Evolutionary conservation across 2,888 invertebrate species (phyloP).

Genomic region (Nomada lathburiana): DNA sequence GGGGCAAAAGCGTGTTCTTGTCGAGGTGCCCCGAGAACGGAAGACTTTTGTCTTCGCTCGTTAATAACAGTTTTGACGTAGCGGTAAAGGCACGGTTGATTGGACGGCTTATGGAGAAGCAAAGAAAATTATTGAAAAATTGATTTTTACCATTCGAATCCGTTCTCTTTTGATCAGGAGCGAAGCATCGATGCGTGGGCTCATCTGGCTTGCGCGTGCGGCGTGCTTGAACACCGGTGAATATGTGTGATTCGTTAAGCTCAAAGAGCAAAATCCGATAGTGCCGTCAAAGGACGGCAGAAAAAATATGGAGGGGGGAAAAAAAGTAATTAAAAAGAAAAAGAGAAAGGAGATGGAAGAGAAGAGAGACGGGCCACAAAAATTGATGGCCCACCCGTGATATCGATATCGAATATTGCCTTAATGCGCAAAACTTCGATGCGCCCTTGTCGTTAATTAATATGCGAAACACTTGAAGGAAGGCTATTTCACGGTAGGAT

Average conservation of each 20-base stretch:
- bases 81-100: slow-evolving; percentile 54
- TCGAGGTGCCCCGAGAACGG: slow-evolving; percentile 53
- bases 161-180: slow-evolving; percentile 53
- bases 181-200: slow-evolving; percentile 39
- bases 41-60: slow-evolving; percentile 71
- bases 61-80: slow-evolving; percentile 68
- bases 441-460: slow-evolving; percentile 30
- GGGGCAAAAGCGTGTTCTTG: slow-evolving; percentile 40
- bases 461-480: not conserved
- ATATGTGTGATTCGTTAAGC: slow-evolving; percentile 57
- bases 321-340: slow-evolving; percentile 55
- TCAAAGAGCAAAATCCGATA: slow-evolving; percentile 69
- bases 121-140: slow-evolving; percentile 65
- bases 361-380: not conserved
- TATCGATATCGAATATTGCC: not conserved
- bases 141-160: slow-evolving; percentile 57
- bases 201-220: slow-evolving; percentile 26
- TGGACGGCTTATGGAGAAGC: slow-evolving; percentile 34
- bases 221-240: slow-evolving; percentile 15
- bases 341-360: not conserved
- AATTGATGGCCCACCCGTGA: not conserved
- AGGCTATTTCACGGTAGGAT: not conserved
- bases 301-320: slow-evolving; percentile 27
- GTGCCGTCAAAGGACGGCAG: slow-evolving; percentile 55
- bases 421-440: not conserved